A percentile compares a stretch with the other conserved stretches of the same genome.
phyloP scores from a whole-genome alignment of 2,888 invertebrate genomes.

The Leptodirus hochenwartii region DNA sequence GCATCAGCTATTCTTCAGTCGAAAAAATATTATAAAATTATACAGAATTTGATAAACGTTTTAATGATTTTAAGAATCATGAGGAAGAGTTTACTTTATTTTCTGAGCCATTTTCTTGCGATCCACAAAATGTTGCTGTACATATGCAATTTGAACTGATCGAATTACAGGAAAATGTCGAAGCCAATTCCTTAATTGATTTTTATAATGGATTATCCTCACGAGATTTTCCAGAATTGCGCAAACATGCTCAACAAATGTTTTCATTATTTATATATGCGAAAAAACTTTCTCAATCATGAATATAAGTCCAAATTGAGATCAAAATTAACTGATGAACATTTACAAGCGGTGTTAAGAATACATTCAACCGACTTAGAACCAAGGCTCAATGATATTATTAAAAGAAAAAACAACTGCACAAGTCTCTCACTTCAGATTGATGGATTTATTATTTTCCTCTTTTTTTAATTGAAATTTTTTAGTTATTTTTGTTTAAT shows the following conservation, averaged over 20 bases:
- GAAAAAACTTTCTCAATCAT: too few species aligned
- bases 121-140: slow-evolving; percentile 4
- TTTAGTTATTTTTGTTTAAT: too few species aligned
- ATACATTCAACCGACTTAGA: background rate
- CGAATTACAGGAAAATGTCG: slow-evolving; percentile 2
- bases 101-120: slow-evolving; percentile 6
- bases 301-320: slow-evolving; percentile 4
- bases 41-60: slow-evolving; percentile 3
- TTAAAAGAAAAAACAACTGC: slow-evolving; percentile 1
- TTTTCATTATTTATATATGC: too few species aligned
- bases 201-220: background rate
- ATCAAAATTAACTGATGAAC: too few species aligned
- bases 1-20: slow-evolving; percentile 6
- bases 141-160: slow-evolving; percentile 1
- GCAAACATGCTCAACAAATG: too few species aligned
- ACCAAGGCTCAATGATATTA: background rate
- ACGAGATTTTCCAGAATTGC: too few species aligned
- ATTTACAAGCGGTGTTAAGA: too few species aligned
- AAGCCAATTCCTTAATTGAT: slow-evolving; percentile 1
- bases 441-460: background rate
- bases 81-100: too few species aligned
- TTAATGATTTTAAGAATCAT: slow-evolving; percentile 4
- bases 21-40: slow-evolving; percentile 2
- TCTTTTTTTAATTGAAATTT: too few species aligned
- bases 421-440: slow-evolving; percentile 1